A percentile compares a stretch with the other conserved stretches of the same genome.
phyloP scores from a whole-genome alignment of 2,888 invertebrate species.

The Drosophila buzzatii region DNA sequence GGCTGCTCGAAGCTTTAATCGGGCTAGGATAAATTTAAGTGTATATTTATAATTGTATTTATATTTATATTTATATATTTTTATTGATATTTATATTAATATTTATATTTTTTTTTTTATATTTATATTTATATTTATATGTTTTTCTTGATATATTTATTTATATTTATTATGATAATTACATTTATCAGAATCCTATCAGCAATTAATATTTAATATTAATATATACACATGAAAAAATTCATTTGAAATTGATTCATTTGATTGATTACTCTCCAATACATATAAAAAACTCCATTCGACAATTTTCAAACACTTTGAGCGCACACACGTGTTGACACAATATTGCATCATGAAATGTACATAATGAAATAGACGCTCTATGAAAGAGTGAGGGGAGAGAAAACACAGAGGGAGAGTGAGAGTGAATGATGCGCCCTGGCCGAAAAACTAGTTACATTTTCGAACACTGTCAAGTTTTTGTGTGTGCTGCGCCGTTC shows the following conservation, averaged over 20 bases:
- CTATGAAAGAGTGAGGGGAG: no score
- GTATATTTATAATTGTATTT: no score
- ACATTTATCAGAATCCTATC: background rate
- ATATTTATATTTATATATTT: no score
- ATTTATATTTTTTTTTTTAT: background rate
- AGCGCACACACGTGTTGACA: conserved; percentile 30
- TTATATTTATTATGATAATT: background rate
- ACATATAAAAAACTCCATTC: no score
- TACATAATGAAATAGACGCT: conserved; percentile 35
- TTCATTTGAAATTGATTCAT: no score
- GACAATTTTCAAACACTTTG: conserved; percentile 17
- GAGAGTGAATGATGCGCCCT: background rate
- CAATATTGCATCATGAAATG: conserved; percentile 40
- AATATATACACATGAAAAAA: no score
- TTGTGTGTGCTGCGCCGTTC: conserved; percentile 30
- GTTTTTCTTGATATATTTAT: background rate
- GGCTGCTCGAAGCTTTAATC: background rate
- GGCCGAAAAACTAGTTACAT: conserved; percentile 25
- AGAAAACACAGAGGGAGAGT: no score
- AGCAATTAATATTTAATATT: background rate
- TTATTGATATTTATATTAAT: background rate
- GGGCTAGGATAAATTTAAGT: background rate
- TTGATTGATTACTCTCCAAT: background rate
- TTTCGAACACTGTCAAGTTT: conserved; percentile 33
- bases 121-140: background rate